Percentiles rank a stretch among this genome's conserved stretches.
Evolutionary conservation across 2,113 vertebrate species (phyloP).

Genomic region (Engystomops pustulosus): DNA sequence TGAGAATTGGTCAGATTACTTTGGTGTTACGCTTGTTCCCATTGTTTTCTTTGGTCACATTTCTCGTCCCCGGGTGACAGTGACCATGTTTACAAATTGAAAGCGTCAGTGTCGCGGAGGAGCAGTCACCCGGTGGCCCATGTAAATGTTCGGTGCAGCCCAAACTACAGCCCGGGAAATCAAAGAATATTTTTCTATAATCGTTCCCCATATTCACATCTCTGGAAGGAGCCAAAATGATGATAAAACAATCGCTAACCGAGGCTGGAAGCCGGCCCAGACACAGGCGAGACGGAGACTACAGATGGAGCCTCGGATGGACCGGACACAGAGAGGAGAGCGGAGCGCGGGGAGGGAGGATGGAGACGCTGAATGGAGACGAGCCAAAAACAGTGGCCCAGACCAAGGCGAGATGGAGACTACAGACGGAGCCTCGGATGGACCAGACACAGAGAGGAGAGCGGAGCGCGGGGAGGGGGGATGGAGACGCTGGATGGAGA

Average conservation of each 20-base stretch:
- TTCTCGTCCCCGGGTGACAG: background rate
- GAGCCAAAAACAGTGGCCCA: constrained; percentile 34
- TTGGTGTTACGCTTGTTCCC: background rate
- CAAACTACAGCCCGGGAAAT: background rate
- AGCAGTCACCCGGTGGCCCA: background rate
- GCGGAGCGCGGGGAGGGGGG: background rate
- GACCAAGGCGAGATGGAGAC: constrained; percentile 13
- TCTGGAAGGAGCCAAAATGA: background rate
- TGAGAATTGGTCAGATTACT: too few relatives aligned
- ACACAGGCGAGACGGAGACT: constrained; percentile 6
- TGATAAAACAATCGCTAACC: constrained; percentile 50
- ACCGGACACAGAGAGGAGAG: background rate
- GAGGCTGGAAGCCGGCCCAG: constrained; percentile 53
- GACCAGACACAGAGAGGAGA: background rate
- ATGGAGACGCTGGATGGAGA: background rate
- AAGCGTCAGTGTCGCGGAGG: background rate
- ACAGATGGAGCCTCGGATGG: background rate
- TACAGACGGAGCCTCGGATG: background rate
- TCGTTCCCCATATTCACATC: background rate
- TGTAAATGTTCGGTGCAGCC: background rate
- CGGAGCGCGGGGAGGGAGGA: background rate
- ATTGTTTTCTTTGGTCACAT: background rate
- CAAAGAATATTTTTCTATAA: constrained; percentile 45
- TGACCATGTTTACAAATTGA: background rate
- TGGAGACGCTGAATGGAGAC: background rate